Base-by-base conservation (phyloP, 1,140 invertebrate species). In the Leucophenga varia region DNA sequence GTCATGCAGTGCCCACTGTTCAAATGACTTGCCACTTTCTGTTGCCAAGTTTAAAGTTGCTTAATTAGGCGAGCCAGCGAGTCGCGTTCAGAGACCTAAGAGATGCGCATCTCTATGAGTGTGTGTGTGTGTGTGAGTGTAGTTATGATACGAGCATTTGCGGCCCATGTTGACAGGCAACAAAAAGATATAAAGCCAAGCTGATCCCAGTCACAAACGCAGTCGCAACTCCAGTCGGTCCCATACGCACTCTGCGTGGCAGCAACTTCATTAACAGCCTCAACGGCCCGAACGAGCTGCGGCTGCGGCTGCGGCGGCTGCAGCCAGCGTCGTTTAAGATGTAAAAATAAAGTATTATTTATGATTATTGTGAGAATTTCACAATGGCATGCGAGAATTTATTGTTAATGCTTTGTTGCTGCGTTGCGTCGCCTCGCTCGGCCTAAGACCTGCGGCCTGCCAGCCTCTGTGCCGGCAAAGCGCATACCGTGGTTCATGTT, bases 361-460 rank as follows among this genome's bases (percentile, higher is more conserved):
- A 67, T 67, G 64, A 67, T 67, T 67, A 67, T 67, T 67, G 63
- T 67, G 63, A 67, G 63, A 67, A 67, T 67, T 67, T 67, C 63
- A 67, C 63, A 67, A 67, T 63, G 63, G 63, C 64, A 67, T 67
- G 64, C 63, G 64, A 67, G 63, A 67, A 67, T 67, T 67, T 67
- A 67, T 67, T 67, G 63, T 67, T 65, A 67, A 67, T 63, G 63
- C 46, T 54, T 45, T 51, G 41, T 46, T 55, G 49, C 50, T 22
- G 47, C 52, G 47, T 6, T 31, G 17, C 9, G n/a, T 30, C 34
- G 42, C 41, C 17, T 17, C n/a, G 32, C 52, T 44, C 22, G 31
- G 42, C 25, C 41, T 30, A n/a, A n/a, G n/a, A n/a, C 19, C 22
- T 25, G 5, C 22, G 39, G 28, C 25, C 12, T 3, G 17, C 8